These are phyloP conservation scores for Lamprologus lemairii DNA, from an alignment of 2,113 vertebrate genomes.

Conservation along the genomic window DNA sequence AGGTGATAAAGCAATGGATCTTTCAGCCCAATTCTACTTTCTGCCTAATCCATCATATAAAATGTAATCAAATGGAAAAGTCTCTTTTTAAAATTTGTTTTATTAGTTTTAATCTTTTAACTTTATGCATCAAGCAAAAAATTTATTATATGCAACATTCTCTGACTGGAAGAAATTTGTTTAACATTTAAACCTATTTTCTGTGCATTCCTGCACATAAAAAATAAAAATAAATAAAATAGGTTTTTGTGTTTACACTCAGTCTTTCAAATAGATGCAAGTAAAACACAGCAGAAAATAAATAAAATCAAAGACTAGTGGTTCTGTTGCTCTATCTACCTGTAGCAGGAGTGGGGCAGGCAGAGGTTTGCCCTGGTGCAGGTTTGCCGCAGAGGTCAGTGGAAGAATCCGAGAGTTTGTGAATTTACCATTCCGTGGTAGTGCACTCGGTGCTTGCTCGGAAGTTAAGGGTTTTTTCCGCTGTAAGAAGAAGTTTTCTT, in stretches of 20 bases:
- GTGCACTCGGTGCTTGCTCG: fast-evolving
- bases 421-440: neutral
- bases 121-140: neutral
- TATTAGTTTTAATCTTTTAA: neutral
- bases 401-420: neutral
- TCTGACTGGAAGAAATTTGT: too few species aligned
- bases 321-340: neutral
- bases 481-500: neutral
- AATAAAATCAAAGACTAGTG: neutral
- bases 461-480: neutral
- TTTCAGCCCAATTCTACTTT: neutral
- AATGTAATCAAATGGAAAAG: neutral
- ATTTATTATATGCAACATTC: fast-evolving
- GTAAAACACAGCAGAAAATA: too few species aligned
- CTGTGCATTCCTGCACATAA: too few species aligned
- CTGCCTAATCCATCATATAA: neutral
- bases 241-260: too few species aligned
- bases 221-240: too few species aligned
- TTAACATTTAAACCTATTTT: too few species aligned
- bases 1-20: neutral
- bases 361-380: neutral
- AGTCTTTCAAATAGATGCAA: too few species aligned
- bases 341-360: neutral
- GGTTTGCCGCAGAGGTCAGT: fast-evolving
- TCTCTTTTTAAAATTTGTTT: neutral